Conservation (phyloP, 2,113 vertebrate species). For the Heterotis niloticus region DNA sequence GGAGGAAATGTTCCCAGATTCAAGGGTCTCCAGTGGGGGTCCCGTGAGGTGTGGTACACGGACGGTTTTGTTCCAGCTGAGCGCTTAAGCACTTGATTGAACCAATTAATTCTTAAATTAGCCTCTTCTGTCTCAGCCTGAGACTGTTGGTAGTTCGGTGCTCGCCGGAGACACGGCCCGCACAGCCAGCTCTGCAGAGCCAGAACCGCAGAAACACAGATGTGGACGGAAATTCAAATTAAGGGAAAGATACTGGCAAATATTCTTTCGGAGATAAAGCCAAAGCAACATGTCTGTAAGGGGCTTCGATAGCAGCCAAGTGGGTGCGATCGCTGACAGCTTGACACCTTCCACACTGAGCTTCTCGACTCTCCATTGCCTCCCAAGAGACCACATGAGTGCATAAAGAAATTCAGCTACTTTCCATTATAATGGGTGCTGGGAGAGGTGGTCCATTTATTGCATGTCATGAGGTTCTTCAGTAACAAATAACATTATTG, state of each 20-base stretch:
- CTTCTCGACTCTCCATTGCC: neutral
- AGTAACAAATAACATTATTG: neutral
- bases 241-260: neutral
- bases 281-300: neutral
- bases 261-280: neutral
- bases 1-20: neutral
- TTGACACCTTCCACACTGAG: slow-evolving; percentile 15
- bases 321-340: slow-evolving; percentile 2
- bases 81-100: neutral
- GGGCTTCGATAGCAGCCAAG: slow-evolving; percentile 7
- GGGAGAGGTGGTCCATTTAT: slow-evolving; percentile 9
- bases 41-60: neutral
- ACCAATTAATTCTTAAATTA: slow-evolving; percentile 21
- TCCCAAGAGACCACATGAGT: slow-evolving; percentile 2
- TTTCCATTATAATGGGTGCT: slow-evolving; percentile 19
- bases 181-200: neutral
- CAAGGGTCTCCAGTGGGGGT: neutral
- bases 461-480: neutral
- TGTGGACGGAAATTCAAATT: slow-evolving; percentile 8
- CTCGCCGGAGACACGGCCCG: neutral
- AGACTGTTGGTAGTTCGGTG: neutral
- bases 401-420: slow-evolving; percentile 18
- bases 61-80: neutral
- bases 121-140: neutral
- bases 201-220: neutral